These are phyloP conservation scores for Chaunax sp. DNA, from an alignment of 2,797 vertebrate genomes.

Conservation along the genomic window DNA sequence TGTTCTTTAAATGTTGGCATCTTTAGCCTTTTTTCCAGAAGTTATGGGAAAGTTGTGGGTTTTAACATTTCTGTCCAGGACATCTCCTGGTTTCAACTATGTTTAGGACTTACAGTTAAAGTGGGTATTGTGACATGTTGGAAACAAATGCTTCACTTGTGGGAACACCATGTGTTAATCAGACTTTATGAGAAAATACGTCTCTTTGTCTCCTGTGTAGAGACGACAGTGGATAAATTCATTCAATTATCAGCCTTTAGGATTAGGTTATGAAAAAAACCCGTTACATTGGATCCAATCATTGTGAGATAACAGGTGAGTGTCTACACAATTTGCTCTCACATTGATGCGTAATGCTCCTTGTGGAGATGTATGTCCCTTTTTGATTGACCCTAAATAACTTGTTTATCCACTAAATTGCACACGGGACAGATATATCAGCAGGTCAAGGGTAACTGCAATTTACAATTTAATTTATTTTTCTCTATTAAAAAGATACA, in stretches of 20 bases:
- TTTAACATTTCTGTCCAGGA: constrained; percentile 5
- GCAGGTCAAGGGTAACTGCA: constrained; percentile 17
- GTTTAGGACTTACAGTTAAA: constrained; percentile 16
- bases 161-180: background rate
- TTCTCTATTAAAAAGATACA: background rate
- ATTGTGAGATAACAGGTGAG: constrained; percentile 48
- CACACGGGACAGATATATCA: constrained; percentile 37
- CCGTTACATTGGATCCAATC: constrained; percentile 58
- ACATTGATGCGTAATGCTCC: constrained; percentile 34
- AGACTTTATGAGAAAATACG: constrained; percentile 22
- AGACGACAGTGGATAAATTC: constrained; percentile 31
- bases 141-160: constrained; percentile 7
- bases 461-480: constrained; percentile 11
- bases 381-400: constrained; percentile 35
- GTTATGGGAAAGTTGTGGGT: constrained; percentile 29
- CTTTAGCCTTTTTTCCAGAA: constrained; percentile 32
- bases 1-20: constrained; percentile 15
- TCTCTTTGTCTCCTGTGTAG: constrained; percentile 30
- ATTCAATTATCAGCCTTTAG: constrained; percentile 64
- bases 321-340: constrained; percentile 61
- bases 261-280: constrained; percentile 60
- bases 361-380: constrained; percentile 43
- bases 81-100: constrained; percentile 18
- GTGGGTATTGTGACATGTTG: constrained; percentile 7
- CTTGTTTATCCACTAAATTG: constrained; percentile 41